Conservation (phyloP, 2,888 invertebrate species). For the Habroteleia sp. region DNA sequence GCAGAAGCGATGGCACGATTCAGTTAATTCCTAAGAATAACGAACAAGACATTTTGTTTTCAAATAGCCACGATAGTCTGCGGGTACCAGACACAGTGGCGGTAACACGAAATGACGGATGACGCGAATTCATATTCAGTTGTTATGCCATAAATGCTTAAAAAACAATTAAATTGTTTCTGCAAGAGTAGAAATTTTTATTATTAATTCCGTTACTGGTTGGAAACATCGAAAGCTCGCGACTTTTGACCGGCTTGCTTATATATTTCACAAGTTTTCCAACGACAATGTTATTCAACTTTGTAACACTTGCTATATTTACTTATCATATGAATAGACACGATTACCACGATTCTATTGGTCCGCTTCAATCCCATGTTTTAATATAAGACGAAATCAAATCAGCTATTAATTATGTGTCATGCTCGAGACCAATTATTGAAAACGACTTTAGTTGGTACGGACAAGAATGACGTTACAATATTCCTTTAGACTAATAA, state of each 20-base stretch:
- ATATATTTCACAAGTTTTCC: slow-evolving; percentile 20
- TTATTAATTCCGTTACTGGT: too few relatives aligned
- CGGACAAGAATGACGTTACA: too few relatives aligned
- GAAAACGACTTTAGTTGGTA: slow-evolving; percentile 13
- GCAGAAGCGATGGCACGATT: slow-evolving; percentile 51
- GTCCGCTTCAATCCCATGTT: background rate
- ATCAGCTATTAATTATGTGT: slow-evolving; percentile 24
- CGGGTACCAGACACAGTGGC: slow-evolving; percentile 48
- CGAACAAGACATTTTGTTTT: slow-evolving; percentile 60
- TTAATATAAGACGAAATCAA: slow-evolving; percentile 11
- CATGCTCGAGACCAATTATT: slow-evolving; percentile 3
- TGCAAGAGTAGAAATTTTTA: slow-evolving; percentile 4
- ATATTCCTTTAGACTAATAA: slow-evolving; percentile 9
- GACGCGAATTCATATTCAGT: slow-evolving; percentile 36
- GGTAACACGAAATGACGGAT: slow-evolving; percentile 44
- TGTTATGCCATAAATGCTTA: slow-evolving; percentile 36
- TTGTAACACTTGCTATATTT: slow-evolving; percentile 33
- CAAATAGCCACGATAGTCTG: slow-evolving; percentile 41
- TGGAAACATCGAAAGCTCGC: too few relatives aligned
- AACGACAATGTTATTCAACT: slow-evolving; percentile 17
- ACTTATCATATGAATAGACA: slow-evolving; percentile 17
- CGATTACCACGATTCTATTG: background rate
- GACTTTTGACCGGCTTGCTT: slow-evolving; percentile 10
- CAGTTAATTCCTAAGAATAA: slow-evolving; percentile 67
- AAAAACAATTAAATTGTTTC: slow-evolving; percentile 34